Base-by-base conservation (phyloP, 1,140 invertebrate genomes). In the Pomacea maculata region DNA sequence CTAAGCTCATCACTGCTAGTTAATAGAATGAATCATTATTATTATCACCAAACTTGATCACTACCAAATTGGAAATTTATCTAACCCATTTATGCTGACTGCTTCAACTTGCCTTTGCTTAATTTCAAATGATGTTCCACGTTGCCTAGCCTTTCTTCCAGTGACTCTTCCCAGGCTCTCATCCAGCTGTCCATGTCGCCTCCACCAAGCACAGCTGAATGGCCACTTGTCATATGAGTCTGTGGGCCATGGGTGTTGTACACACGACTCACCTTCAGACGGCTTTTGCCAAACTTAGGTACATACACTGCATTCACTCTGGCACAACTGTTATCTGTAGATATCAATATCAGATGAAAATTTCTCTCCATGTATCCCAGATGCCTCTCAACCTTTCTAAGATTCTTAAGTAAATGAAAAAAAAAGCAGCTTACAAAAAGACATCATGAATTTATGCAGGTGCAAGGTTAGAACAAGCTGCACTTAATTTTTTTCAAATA, bases 241-340 rank as follows among this genome's bases (percentile, higher is more conserved):
- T 80, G 72, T 29, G 79, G 79, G 9, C 79, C 79, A 45, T 75
- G 64, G 2, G 79, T 54, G 63, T 80, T 80, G 34, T 75, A 45
- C 17, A 80, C 79, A 29, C 73, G 72, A 14, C 61, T 80, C 15
- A 80, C 64, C n/a, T 73, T 73, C 52, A 80, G 9, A 21, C 34
- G 79, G 54, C 79, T 80, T 57, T 11, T 8, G 63, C 34, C n/a
- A 19, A 71, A 71, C n/a, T 45, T 72, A 12, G 61, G 61, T 12
- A 75, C 45, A 68, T 65, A 80, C 64, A 80, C 72, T 10, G 79
- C 17, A 19, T 80, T 72, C 64, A 75, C 73, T 21, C 79, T 55
- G 21, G 79, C 79, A 52, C 79, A 80, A 52, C 79, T 70, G 77
- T 71, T 70, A 15, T 55, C 67, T 57, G 34, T 1, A n/a, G 29